These are phyloP conservation scores for Otus sunia DNA, from an alignment of 2,113 vertebrate genomes.

Conservation along the genomic window DNA sequence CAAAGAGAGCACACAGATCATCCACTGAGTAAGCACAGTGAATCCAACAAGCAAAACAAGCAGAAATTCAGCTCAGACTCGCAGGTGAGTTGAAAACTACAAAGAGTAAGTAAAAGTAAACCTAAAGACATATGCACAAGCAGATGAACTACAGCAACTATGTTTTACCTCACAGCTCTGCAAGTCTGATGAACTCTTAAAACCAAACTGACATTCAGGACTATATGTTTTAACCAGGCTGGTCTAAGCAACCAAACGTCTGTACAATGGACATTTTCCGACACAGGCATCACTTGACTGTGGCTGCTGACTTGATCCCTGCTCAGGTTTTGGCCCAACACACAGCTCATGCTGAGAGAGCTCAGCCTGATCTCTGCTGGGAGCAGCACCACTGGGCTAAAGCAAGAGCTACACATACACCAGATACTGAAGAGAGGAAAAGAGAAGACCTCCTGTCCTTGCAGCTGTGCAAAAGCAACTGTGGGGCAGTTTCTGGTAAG, in stretches of 20 bases:
- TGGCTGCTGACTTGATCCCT: background rate
- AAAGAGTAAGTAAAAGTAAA: background rate
- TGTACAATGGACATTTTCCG: background rate
- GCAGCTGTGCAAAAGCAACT: background rate
- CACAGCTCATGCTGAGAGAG: background rate
- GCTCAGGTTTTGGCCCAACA: background rate
- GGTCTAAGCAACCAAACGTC: background rate
- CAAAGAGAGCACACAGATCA: background rate
- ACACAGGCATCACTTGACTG: background rate
- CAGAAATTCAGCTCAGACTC: background rate
- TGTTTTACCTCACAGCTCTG: background rate
- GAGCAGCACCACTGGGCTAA: background rate
- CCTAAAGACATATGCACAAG: background rate
- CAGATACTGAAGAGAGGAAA: background rate
- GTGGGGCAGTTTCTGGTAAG: background rate
- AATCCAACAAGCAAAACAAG: background rate
- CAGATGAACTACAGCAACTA: background rate
- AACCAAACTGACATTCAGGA: background rate
- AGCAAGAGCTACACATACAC: accelerated
- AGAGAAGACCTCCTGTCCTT: background rate
- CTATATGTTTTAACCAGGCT: accelerated
- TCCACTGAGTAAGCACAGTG: accelerated
- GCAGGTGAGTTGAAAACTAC: background rate
- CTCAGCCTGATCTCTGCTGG: background rate
- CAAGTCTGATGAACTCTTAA: background rate